A percentile compares a stretch with the other conserved stretches of the same genome.
Evolutionary conservation across 2,113 vertebrate species (phyloP).

Genomic region (Pachycephala philippinensis): DNA sequence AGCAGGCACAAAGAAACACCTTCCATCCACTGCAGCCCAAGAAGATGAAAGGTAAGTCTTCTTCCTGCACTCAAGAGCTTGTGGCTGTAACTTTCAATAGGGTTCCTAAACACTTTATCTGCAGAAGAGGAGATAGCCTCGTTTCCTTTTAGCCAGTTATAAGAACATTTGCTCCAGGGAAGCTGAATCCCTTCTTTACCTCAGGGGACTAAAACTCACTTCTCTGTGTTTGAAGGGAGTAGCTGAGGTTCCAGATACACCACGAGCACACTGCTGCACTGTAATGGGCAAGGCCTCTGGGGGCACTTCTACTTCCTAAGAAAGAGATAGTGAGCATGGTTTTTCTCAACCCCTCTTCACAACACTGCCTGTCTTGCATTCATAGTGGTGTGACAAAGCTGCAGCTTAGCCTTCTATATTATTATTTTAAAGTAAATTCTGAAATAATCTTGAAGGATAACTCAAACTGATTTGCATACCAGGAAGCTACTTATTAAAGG

Average conservation of each 20-base stretch:
- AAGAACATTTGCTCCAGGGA: background rate
- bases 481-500: background rate
- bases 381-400: background rate
- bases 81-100: background rate
- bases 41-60: background rate
- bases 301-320: background rate
- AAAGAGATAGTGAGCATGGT: rapidly evolving
- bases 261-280: background rate
- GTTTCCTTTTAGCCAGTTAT: background rate
- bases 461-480: background rate
- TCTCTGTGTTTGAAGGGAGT: background rate
- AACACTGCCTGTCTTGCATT: background rate
- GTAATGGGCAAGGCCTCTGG: rapidly evolving
- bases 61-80: background rate
- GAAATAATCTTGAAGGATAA: background rate
- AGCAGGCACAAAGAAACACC: background rate
- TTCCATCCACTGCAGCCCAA: background rate
- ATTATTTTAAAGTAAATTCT: background rate
- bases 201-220: background rate
- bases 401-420: background rate
- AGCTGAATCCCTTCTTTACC: background rate
- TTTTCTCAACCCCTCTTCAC: background rate
- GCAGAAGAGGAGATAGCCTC: background rate
- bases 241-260: background rate
- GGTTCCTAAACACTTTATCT: background rate